Base-by-base conservation (phyloP, 2,888 invertebrate genomes). In the Philereme vetulata region DNA sequence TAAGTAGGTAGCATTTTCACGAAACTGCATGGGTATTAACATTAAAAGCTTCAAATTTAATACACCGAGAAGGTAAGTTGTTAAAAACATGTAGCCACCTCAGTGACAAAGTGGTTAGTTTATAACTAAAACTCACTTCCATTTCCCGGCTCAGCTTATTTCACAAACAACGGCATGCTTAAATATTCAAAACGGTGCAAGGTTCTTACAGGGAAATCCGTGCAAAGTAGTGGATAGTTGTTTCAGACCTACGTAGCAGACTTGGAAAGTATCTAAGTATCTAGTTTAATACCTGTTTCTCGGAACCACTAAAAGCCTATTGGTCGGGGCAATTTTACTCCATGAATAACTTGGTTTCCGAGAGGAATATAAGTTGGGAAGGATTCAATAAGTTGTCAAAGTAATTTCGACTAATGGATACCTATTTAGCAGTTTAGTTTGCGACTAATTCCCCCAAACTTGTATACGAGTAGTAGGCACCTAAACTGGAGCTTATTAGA, bases 241-340 rank as follows among this genome's bases (percentile, higher is more conserved):
- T 59, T 63, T 67, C 56, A 52, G 49, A 56, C 62, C 51, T 57
- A 51, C 56, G 5, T 6, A 7, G 48, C 45, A 59, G 56, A 61
- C 66, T 72, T 55, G 48, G 42, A 38, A 68, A 64, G 64, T 64
- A n/a, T n/a, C n/a, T n/a, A 21, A 21, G 2, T 21, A 21, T 21
- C 21, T 21, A 63, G 56, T 68, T 64, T 9, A 60, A 40, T 59
- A 67, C 65, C 57, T 63, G 66, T 66, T 69, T 67, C 50, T 62
- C 52, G 49, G 70, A 74, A 61, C 67, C 66, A 68, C 66, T 66
- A 70, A 71, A 71, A 71, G 66, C 64, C 62, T 71, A 72, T 75
- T 72, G 56, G 66, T 65, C 67, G 44, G 62, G 58, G 56, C 61
- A 64, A 71, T 66, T 66, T 73, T 59, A 65, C 56, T 60, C 65